Evolutionary conservation across 2,113 vertebrate species (phyloP).

Genomic region (Maccullochella peelii): DNA sequence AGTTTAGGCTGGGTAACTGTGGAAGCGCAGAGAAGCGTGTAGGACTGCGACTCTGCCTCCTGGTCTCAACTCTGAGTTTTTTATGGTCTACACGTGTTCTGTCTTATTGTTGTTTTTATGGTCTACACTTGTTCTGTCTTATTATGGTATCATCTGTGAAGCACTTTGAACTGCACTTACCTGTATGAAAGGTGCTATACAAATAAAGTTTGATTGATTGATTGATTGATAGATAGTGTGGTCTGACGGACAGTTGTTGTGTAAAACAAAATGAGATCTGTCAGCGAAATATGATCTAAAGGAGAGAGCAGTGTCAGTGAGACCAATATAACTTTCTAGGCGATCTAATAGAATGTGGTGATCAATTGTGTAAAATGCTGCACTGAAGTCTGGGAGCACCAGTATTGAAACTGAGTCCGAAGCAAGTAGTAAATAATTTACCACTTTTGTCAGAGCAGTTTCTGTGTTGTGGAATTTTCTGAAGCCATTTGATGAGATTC

Average conservation of each 20-base stretch:
- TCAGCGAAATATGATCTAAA: neutral
- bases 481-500: neutral
- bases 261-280: neutral
- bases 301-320: neutral
- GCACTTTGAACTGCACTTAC: no score
- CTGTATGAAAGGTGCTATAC: no score
- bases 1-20: no score
- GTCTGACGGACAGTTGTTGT: neutral
- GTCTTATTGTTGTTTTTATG: no score
- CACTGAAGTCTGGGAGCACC: neutral
- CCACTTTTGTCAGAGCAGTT: neutral
- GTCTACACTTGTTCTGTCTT: no score
- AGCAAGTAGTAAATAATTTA: neutral
- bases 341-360: neutral
- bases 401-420: neutral
- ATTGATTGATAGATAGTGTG: no score
- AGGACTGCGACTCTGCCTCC: no score
- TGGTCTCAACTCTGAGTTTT: no score
- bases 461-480: neutral
- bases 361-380: neutral
- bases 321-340: neutral
- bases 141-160: no score
- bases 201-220: no score
- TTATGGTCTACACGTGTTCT: no score
- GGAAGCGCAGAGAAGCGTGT: no score